Evolutionary conservation across 2,113 vertebrate species (phyloP).

Genomic region (Blennius ocellaris): DNA sequence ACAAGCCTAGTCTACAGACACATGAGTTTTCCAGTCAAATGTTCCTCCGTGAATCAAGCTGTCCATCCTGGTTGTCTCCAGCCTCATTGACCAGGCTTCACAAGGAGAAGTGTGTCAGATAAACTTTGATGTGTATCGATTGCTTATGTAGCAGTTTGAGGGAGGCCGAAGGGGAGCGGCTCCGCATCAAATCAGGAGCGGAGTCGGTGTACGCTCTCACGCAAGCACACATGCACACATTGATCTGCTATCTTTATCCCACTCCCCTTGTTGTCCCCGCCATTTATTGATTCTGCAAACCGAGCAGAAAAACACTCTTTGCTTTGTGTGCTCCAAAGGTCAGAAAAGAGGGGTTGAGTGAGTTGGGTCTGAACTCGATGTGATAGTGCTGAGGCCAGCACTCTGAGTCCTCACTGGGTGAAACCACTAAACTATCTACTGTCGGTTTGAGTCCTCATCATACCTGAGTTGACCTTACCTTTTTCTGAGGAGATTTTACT

Average conservation of each 20-base stretch:
- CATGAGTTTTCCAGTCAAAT: constrained; percentile 18
- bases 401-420: constrained; percentile 10
- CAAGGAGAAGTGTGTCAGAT: constrained; percentile 42
- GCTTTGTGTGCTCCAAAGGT: constrained; percentile 74
- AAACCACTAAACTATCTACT: neutral
- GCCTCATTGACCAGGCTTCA: constrained; percentile 39
- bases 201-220: constrained; percentile 4
- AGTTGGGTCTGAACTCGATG: constrained; percentile 55
- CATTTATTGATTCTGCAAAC: constrained; percentile 69
- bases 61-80: constrained; percentile 19
- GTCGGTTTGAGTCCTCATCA: neutral
- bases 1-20: constrained; percentile 2
- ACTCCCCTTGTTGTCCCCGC: constrained; percentile 43
- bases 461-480: neutral
- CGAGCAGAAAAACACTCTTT: constrained; percentile 67
- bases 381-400: constrained; percentile 45
- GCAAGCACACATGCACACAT: constrained; percentile 27
- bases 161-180: constrained; percentile 37
- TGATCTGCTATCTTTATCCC: constrained; percentile 53
- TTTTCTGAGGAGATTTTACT: no score
- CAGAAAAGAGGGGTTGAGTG: constrained; percentile 51
- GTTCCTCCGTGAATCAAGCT: constrained; percentile 16
- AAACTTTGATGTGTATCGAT: constrained; percentile 43
- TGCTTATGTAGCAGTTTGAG: constrained; percentile 7
- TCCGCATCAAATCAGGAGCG: constrained; percentile 27